Conservation (phyloP, 2,113 vertebrate genomes). For the Siniperca chuatsi region DNA sequence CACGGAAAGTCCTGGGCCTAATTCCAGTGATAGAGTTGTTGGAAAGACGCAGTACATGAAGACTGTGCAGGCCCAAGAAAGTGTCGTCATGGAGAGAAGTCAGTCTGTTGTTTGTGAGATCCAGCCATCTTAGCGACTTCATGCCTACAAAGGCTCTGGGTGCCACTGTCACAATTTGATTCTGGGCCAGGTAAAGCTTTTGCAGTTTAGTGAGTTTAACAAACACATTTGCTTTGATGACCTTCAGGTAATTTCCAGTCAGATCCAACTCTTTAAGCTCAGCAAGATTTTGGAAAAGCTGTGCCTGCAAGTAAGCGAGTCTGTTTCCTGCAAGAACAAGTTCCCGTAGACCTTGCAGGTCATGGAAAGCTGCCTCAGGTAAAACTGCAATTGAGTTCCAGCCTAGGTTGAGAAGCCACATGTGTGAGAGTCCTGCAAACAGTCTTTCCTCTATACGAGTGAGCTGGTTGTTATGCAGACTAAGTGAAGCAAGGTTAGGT, state of each 20-base stretch:
- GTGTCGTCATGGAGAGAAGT: constrained; percentile 89
- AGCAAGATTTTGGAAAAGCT: constrained; percentile 89
- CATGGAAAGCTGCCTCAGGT: constrained; percentile 89
- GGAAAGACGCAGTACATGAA: constrained; percentile 92
- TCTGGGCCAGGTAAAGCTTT: constrained; percentile 94
- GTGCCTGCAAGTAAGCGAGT: constrained; percentile 93
- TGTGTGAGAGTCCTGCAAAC: constrained; percentile 89
- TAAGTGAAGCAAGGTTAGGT: constrained; percentile 89
- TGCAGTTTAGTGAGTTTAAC: constrained; percentile 90
- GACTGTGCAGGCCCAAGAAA: constrained; percentile 89
- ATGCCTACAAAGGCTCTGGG: constrained; percentile 92
- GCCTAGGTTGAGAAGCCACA: constrained; percentile 95
- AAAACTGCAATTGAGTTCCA: constrained; percentile 94
- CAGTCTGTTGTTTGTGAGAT: constrained; percentile 93
- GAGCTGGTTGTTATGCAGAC: constrained; percentile 92
- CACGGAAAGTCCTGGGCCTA: constrained; percentile 90
- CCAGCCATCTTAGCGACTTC: constrained; percentile 95
- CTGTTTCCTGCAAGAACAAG: constrained; percentile 93
- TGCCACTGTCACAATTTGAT: constrained; percentile 89
- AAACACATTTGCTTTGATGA: constrained; percentile 93
- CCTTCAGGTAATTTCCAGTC: constrained; percentile 89
- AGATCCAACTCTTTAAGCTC: constrained; percentile 96
- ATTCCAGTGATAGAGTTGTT: constrained; percentile 90
- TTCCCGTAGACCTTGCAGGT: constrained; percentile 89
- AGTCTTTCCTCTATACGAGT: constrained; percentile 90